Evolutionary conservation across 2,797 vertebrate genomes (phyloP).

Genomic region (Galago senegalensis): DNA sequence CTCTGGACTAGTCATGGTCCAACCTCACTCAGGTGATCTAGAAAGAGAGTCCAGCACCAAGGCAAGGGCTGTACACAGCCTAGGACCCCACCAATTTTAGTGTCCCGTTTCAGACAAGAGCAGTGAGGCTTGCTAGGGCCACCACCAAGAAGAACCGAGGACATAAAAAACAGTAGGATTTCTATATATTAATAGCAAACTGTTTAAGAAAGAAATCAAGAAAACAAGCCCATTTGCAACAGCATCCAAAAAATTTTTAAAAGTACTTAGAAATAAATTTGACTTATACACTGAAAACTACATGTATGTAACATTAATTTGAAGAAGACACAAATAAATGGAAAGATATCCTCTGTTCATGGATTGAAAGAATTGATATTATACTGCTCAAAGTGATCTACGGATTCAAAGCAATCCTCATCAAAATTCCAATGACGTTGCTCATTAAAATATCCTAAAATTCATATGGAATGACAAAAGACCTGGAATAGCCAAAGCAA

Average conservation of each 20-base stretch:
- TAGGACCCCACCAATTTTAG: accelerated
- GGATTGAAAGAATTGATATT: not conserved
- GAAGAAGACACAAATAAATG: not conserved
- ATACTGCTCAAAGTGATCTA: not conserved
- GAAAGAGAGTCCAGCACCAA: accelerated
- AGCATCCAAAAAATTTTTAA: not conserved
- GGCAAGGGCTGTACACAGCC: not conserved
- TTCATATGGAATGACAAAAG: not conserved
- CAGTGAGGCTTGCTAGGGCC: no score
- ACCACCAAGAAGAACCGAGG: not conserved
- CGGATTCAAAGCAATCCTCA: not conserved
- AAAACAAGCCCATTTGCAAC: not conserved
- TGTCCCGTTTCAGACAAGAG: accelerated
- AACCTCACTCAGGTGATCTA: accelerated
- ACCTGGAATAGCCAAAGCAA: not conserved
- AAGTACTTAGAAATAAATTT: not conserved
- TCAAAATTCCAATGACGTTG: not conserved
- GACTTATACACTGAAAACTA: not conserved
- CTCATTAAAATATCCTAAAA: not conserved
- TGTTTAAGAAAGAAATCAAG: not conserved
- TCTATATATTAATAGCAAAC: no score
- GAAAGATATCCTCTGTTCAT: not conserved
- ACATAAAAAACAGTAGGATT: no score
- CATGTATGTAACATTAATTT: no score
- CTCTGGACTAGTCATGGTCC: not conserved